Conservation (phyloP, 2,113 vertebrate species). For the Marmota flaviventris region DNA sequence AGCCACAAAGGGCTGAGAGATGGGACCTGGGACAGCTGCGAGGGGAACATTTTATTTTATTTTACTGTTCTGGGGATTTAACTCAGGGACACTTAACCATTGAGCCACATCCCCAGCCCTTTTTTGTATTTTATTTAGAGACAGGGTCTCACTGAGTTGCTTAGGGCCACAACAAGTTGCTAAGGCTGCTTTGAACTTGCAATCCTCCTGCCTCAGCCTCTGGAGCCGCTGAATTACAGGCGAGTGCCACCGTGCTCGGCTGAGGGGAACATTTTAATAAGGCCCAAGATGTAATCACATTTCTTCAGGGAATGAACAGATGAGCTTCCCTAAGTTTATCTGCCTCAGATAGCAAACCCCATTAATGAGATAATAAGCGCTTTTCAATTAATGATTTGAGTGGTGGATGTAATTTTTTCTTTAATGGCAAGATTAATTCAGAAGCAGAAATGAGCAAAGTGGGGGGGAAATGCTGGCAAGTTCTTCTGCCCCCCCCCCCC, state of each 20-base stretch:
- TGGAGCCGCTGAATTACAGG: too few species aligned
- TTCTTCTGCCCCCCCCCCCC: too few species aligned
- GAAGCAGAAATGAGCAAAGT: not conserved
- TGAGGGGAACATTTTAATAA: constrained; percentile 44
- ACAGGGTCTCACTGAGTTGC: too few species aligned
- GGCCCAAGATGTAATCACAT: constrained; percentile 67
- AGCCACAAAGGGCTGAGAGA: not conserved
- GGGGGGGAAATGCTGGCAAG: not conserved
- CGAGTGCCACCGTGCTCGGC: fast-evolving
- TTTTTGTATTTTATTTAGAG: too few species aligned
- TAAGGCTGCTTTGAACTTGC: too few species aligned
- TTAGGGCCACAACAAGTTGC: too few species aligned
- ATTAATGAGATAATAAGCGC: constrained; percentile 77
- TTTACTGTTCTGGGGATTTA: too few species aligned
- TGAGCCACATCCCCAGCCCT: too few species aligned
- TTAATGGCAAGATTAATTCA: constrained; percentile 27
- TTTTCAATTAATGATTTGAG: constrained; percentile 71
- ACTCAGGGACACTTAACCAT: too few species aligned
- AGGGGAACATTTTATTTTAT: not conserved
- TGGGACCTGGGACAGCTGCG: not conserved
- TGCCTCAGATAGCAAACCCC: constrained; percentile 74
- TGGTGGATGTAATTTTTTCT: constrained; percentile 19
- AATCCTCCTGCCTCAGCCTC: too few species aligned
- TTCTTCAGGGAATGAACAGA: constrained; percentile 66
- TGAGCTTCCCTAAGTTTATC: constrained; percentile 70